Conservation (phyloP, 2,113 vertebrate species). For the Turdus rufiventris region DNA sequence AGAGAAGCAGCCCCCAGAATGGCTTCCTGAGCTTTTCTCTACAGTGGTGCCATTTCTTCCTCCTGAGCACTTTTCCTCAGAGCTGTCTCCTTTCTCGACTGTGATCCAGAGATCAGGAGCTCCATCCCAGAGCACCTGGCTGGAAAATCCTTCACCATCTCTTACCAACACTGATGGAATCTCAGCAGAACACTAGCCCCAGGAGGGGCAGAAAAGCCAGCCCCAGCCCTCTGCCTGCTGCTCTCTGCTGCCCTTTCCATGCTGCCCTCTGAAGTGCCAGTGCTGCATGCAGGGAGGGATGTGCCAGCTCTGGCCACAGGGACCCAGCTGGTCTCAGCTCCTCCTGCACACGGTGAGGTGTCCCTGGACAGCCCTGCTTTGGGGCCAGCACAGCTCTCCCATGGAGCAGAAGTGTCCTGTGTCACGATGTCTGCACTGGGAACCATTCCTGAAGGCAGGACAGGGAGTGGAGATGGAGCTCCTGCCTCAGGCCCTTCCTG, state of each 20-base stretch:
- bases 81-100: background rate
- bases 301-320: background rate
- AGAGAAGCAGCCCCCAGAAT: background rate
- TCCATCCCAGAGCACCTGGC: background rate
- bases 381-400: background rate
- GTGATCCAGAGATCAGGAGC: background rate
- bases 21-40: background rate
- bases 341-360: rapidly evolving
- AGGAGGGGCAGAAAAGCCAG: background rate
- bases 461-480: background rate
- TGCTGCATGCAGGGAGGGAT: background rate
- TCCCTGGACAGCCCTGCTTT: background rate
- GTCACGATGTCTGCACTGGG: rapidly evolving
- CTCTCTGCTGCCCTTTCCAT: background rate
- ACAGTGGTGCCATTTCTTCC: background rate
- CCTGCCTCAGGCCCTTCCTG: background rate
- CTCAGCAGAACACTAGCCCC: background rate
- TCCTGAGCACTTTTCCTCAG: background rate
- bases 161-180: background rate
- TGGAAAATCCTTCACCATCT: background rate
- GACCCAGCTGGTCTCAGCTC: background rate
- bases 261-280: background rate
- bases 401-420: rapidly evolving
- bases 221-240: background rate
- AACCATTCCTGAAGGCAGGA: background rate